These are phyloP conservation scores for Eremobia ochroleuca DNA, from an alignment of 2,888 invertebrate genomes.

Conservation along the genomic window DNA sequence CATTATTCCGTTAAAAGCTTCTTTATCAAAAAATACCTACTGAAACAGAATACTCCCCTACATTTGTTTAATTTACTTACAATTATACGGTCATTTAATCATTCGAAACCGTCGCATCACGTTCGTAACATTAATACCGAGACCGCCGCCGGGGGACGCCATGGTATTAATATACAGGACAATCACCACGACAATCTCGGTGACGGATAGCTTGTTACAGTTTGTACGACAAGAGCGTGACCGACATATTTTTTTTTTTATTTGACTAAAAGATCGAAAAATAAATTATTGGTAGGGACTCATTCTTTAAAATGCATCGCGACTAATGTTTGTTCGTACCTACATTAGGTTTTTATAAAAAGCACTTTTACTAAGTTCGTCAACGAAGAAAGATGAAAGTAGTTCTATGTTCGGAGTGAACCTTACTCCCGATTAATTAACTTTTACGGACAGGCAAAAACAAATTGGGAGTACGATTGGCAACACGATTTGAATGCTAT, in stretches of 20 bases:
- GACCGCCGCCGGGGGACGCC: conserved; percentile 8
- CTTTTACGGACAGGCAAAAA: too few relatives aligned
- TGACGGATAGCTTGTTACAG: conserved; percentile 40
- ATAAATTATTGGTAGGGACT: neutral
- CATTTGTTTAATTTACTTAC: conserved; percentile 1
- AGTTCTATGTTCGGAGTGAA: too few relatives aligned
- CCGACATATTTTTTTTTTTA: neutral
- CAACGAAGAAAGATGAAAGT: too few relatives aligned
- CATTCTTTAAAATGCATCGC: neutral
- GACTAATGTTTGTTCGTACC: neutral
- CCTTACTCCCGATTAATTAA: too few relatives aligned
- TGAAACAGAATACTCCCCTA: neutral
- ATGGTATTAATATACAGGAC: conserved; percentile 38
- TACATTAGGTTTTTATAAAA: neutral
- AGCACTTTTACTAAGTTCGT: neutral
- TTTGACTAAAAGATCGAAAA: neutral
- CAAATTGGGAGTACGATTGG: too few relatives aligned
- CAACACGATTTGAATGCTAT: too few relatives aligned
- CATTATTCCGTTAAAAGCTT: neutral
- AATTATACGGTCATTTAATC: conserved; percentile 29
- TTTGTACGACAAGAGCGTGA: neutral
- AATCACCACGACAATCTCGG: conserved; percentile 50
- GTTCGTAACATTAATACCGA: conserved; percentile 38
- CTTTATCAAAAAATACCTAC: neutral
- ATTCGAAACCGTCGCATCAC: conserved; percentile 37